Evolutionary conservation across 2,113 vertebrate genomes (phyloP), one percentile per base, ranked within the genome.

Genomic region (Hemicordylus capensis): DNA sequence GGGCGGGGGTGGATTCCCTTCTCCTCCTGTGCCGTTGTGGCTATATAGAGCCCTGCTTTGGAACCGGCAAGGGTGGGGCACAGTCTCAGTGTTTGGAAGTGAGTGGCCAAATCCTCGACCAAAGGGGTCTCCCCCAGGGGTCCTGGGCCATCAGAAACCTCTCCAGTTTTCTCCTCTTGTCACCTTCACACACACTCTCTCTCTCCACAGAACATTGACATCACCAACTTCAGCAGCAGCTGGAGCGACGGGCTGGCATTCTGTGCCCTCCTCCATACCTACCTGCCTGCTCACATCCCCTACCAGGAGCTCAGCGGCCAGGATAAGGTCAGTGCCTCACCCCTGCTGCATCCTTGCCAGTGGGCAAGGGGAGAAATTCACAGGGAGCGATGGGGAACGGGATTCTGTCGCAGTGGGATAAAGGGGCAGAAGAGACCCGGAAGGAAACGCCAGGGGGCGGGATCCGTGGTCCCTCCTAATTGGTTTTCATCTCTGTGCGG

Each of bases 201-300:
- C 81, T 28, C 89, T 8, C 85, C 79, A 0, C 95, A 98, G 98
- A 98, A 98, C 87, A 98, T 98, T 12, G 98, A 98, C 56, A 98
- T 98, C 91, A 98, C 98, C 78, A 98, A 98, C 94, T 98, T 98
- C 95, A 98, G 98, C 96, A 98, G 98, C 96, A 98, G 98, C 88
- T 98, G 98, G 98, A 98, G 97, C 4, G 98, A 98, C 2, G 98
- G 98, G 26, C 93, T 98, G 94, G 98, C 97, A 7, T 98, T 98
- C 94, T 98, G 98, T 2, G 98, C 98, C 31, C 97, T 98, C 11
- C 91, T 98, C 76, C 98, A 98, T 95, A 98, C 98, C 0, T 98
- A 98, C 87, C 92, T 98, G 74, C 98, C 98, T 1, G 98, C 98
- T 61, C 98, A 98, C 94, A 98, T 98, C 94, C 98, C 98, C 22